Percentiles rank a stretch among this genome's conserved stretches.
phyloP scores from a whole-genome alignment of 2,797 vertebrate species.

The Melanotaenia boesemani region DNA sequence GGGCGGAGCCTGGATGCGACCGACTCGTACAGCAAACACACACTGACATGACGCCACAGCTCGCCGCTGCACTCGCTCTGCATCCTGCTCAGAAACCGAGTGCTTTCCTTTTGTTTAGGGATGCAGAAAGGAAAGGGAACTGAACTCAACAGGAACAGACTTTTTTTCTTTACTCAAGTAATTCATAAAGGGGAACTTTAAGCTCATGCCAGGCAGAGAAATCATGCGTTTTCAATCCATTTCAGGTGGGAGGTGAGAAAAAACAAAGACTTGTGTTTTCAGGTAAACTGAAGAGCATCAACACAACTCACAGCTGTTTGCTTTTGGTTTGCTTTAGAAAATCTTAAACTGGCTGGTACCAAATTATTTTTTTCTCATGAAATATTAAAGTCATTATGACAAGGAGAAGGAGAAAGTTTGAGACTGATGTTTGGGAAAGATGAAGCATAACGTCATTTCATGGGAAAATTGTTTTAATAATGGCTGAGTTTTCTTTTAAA shows the following conservation, averaged over 20 bases:
- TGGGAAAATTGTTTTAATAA: neutral
- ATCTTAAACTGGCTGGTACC: slow-evolving; percentile 11
- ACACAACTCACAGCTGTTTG: neutral
- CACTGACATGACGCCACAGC: neutral
- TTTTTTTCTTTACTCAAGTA: neutral
- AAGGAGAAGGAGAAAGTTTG: neutral
- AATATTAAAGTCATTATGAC: too few relatives aligned
- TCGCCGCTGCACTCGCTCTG: slow-evolving; percentile 10
- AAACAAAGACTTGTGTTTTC: neutral
- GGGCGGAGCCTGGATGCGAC: slow-evolving; percentile 7
- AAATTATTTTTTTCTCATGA: neutral
- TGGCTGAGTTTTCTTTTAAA: too few relatives aligned
- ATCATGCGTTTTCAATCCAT: neutral
- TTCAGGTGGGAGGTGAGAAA: slow-evolving; percentile 1
- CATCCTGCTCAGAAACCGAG: slow-evolving; percentile 4
- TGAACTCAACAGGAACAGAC: slow-evolving; percentile 5
- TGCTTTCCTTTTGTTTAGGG: slow-evolving; percentile 8
- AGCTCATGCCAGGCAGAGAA: neutral
- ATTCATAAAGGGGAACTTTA: slow-evolving; percentile 9
- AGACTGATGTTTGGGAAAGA: neutral
- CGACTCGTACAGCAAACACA: neutral
- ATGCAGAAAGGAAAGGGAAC: slow-evolving; percentile 28
- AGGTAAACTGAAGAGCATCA: slow-evolving; percentile 8
- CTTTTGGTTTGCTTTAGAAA: neutral
- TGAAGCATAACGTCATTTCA: neutral